These are phyloP conservation scores for Chloroclysta siterata DNA, from an alignment of 2,888 invertebrate genomes.

Conservation along the genomic window DNA sequence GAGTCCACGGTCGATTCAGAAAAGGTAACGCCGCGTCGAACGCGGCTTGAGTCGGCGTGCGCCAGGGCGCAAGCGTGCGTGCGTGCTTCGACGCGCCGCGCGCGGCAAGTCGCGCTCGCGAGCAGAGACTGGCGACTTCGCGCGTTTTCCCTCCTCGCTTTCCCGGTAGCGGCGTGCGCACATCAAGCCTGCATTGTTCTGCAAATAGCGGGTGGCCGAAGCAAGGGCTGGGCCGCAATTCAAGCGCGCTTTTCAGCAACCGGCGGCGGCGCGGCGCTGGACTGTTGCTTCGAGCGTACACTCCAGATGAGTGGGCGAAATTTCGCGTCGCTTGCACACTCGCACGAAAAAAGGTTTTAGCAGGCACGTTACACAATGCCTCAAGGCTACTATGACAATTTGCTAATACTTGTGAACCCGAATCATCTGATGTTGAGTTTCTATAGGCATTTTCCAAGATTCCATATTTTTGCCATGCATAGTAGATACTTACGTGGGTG, in stretches of 20 bases:
- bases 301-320: conserved; percentile 53
- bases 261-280: conserved; percentile 47
- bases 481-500: no score
- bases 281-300: conserved; percentile 54
- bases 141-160: conserved; percentile 79
- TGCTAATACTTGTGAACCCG: not conserved
- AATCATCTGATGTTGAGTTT: not conserved
- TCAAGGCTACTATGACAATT: conserved; percentile 13
- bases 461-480: not conserved
- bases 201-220: conserved; percentile 71
- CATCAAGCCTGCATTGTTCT: conserved; percentile 82
- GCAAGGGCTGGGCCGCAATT: conserved; percentile 75
- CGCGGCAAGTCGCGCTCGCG: conserved; percentile 79
- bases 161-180: conserved; percentile 81
- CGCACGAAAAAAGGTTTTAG: conserved; percentile 37
- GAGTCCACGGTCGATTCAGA: conserved; percentile 79
- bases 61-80: conserved; percentile 77
- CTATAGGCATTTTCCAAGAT: not conserved
- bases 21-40: conserved; percentile 80
- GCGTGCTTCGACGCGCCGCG: conserved; percentile 77
- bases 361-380: conserved; percentile 36
- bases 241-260: conserved; percentile 61
- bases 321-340: conserved; percentile 57
- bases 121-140: conserved; percentile 73
- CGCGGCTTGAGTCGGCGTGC: conserved; percentile 76